Conservation (phyloP, 2,888 invertebrate genomes). For the Drosophila borborema region DNA sequence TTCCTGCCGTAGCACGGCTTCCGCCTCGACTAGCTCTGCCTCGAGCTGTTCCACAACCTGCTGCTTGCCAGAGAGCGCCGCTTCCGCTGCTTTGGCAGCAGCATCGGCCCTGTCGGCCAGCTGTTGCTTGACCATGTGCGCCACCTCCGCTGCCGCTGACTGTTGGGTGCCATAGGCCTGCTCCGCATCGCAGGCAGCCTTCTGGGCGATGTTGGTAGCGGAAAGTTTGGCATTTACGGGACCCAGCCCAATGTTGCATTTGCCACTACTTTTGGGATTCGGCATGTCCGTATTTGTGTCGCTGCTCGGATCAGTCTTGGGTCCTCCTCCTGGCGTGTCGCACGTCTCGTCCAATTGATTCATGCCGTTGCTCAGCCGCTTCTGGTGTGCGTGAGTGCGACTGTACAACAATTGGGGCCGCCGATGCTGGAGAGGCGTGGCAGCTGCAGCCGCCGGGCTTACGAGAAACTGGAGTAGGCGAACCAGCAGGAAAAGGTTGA, state of each 20-base stretch:
- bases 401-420: not conserved
- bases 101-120: constrained; percentile 89
- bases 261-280: not conserved
- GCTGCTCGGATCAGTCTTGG: not conserved
- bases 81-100: constrained; percentile 90
- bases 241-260: not conserved
- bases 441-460: not conserved
- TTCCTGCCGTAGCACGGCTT: constrained; percentile 87
- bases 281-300: not conserved
- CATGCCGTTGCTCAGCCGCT: not conserved
- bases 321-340: not conserved
- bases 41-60: constrained; percentile 89
- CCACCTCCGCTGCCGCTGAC: constrained; percentile 90
- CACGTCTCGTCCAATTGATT: constrained; percentile 9
- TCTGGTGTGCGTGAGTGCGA: not conserved
- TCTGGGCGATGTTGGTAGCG: constrained; percentile 89
- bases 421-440: constrained; percentile 1
- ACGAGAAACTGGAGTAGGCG: constrained; percentile 21
- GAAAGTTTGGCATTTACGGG: constrained; percentile 82
- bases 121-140: constrained; percentile 90
- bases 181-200: constrained; percentile 89
- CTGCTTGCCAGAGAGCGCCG: constrained; percentile 89
- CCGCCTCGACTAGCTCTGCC: constrained; percentile 88
- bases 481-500: constrained; percentile 20
- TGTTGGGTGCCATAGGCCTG: constrained; percentile 85